Evolutionary conservation across 2,113 vertebrate genomes (phyloP).

Genomic region (Lycaon pictus): DNA sequence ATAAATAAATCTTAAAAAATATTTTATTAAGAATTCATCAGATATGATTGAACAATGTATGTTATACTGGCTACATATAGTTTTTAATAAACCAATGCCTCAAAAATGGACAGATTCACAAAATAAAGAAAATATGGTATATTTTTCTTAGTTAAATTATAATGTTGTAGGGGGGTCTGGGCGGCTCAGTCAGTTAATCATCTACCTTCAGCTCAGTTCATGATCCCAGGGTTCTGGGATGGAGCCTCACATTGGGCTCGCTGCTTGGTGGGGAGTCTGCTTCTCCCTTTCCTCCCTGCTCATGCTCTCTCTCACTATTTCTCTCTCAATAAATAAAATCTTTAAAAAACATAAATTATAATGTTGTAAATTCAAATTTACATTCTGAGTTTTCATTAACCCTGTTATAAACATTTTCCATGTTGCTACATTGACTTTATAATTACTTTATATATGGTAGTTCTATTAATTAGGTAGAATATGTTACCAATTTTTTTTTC

Average conservation of each 20-base stretch:
- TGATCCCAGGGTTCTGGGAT: no score
- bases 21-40: slow-evolving; percentile 12
- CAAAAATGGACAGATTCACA: slow-evolving; percentile 10
- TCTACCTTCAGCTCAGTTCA: no score
- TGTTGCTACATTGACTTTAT: neutral
- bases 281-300: no score
- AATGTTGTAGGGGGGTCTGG: neutral
- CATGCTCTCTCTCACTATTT: no score
- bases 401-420: neutral
- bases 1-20: neutral
- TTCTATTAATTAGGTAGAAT: slow-evolving; percentile 16
- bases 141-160: neutral
- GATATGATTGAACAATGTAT: neutral
- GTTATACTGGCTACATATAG: neutral
- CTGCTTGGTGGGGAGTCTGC: no score
- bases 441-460: neutral
- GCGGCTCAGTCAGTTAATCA: no score
- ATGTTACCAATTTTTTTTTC: slow-evolving; percentile 14
- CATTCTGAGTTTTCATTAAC: neutral
- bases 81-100: neutral
- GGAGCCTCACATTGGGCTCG: no score
- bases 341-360: neutral
- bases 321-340: no score
- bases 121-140: neutral
- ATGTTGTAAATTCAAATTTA: neutral